These are phyloP conservation scores for Cerastis rubricosa DNA, from an alignment of 2,888 invertebrate species.

Conservation along the genomic window DNA sequence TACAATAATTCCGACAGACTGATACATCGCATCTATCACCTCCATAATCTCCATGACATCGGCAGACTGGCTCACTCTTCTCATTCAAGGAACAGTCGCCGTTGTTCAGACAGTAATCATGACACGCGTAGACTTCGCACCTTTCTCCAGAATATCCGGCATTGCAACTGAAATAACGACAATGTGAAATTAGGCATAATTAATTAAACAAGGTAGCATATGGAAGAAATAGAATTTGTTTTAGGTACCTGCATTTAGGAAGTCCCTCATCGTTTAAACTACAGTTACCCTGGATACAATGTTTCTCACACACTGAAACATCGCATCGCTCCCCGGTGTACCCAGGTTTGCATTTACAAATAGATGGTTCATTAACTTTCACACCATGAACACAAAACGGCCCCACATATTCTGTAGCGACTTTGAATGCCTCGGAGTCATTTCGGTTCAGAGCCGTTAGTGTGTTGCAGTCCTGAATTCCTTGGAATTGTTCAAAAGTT, in stretches of 20 bases:
- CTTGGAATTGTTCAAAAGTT: conserved; percentile 80
- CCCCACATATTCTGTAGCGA: conserved; percentile 76
- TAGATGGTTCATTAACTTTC: conserved; percentile 72
- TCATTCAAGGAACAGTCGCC: neutral
- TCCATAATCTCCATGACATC: neutral
- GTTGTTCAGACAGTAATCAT: neutral
- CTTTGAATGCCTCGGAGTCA: conserved; percentile 75
- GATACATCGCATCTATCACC: neutral
- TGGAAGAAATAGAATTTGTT: neutral
- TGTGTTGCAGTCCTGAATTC: conserved; percentile 74
- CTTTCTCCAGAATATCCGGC: neutral
- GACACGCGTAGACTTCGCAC: neutral
- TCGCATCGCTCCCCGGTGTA: neutral
- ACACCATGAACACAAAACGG: conserved; percentile 82
- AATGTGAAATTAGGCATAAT: neutral
- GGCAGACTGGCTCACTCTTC: neutral
- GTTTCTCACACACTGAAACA: conserved; percentile 91
- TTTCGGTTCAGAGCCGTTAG: conserved; percentile 72
- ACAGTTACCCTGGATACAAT: conserved; percentile 93
- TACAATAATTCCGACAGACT: conserved; percentile 3
- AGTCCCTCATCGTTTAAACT: conserved; percentile 74
- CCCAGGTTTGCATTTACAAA: conserved; percentile 81
- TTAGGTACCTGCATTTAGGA: conserved; percentile 80
- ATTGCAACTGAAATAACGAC: neutral
- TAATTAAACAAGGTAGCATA: neutral